These are phyloP conservation scores for Denticeps clupeoides DNA, from an alignment of 2,797 vertebrate genomes.

Conservation along the genomic window DNA sequence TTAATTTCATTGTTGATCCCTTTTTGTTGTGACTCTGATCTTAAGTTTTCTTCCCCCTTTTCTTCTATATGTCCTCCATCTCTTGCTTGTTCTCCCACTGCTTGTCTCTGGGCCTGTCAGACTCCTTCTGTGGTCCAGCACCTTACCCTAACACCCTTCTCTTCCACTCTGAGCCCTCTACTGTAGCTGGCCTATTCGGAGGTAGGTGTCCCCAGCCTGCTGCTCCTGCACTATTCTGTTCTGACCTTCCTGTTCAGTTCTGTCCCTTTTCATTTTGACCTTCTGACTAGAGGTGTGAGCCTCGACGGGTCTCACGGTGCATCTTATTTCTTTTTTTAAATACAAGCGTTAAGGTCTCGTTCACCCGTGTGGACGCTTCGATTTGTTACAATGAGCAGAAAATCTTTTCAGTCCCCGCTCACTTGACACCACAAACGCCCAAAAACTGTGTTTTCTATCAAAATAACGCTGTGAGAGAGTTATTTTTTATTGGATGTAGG, in stretches of 20 bases:
- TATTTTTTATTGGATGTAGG: too few relatives aligned
- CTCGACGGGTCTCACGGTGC: too few relatives aligned
- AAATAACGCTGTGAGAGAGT: too few relatives aligned
- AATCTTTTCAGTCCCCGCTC: too few relatives aligned
- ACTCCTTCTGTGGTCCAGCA: constrained; percentile 75
- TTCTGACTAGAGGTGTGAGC: too few relatives aligned
- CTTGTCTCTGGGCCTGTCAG: constrained; percentile 55
- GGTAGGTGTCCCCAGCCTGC: constrained; percentile 52
- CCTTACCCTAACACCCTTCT: constrained; percentile 69
- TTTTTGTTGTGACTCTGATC: constrained; percentile 13
- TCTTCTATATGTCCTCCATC: constrained; percentile 3
- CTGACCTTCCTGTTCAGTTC: neutral
- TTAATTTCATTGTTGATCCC: too few relatives aligned
- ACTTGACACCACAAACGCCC: too few relatives aligned
- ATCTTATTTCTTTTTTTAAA: too few relatives aligned
- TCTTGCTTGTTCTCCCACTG: constrained; percentile 32
- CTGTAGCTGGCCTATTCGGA: constrained; percentile 80
- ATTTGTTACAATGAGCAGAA: too few relatives aligned
- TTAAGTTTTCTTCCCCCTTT: constrained; percentile 32
- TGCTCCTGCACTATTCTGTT: neutral
- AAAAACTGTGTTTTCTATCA: neutral
- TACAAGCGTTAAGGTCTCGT: too few relatives aligned
- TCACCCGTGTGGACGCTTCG: too few relatives aligned
- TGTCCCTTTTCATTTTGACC: neutral
- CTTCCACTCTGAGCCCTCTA: constrained; percentile 68